Conservation (phyloP, 2,113 vertebrate species). For the Melospiza georgiana region DNA sequence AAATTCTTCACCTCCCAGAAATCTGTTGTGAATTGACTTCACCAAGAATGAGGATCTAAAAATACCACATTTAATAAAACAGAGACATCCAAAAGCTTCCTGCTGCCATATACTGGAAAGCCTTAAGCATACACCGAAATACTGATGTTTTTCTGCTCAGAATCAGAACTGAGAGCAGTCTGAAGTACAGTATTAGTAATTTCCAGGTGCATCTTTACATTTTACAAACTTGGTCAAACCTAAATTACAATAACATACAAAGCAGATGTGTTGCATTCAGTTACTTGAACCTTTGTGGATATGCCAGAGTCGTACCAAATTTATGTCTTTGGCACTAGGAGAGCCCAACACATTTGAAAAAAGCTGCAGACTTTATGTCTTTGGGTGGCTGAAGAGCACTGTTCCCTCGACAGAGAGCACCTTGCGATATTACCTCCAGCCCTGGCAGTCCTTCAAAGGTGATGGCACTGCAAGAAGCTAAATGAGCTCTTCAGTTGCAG, state of each 20-base stretch:
- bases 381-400: neutral
- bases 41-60: neutral
- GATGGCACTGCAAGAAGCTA: neutral
- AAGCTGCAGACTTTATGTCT: neutral
- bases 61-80: neutral
- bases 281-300: neutral
- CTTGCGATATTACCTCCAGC: neutral
- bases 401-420: neutral
- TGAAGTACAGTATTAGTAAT: neutral
- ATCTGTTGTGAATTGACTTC: neutral
- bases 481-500: rapidly evolving
- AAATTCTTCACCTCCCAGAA: neutral
- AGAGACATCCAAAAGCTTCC: neutral
- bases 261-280: neutral
- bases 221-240: neutral
- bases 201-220: neutral
- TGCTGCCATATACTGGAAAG: neutral
- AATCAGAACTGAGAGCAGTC: neutral
- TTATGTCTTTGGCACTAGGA: neutral
- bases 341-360: rapidly evolving
- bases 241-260: neutral
- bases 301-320: too few relatives aligned
- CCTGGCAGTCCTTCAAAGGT: neutral
- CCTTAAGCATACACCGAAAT: neutral
- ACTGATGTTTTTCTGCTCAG: neutral